These are phyloP conservation scores for Ctenosaura bakeri DNA, from an alignment of 2,797 vertebrate genomes.

Conservation along the genomic window DNA sequence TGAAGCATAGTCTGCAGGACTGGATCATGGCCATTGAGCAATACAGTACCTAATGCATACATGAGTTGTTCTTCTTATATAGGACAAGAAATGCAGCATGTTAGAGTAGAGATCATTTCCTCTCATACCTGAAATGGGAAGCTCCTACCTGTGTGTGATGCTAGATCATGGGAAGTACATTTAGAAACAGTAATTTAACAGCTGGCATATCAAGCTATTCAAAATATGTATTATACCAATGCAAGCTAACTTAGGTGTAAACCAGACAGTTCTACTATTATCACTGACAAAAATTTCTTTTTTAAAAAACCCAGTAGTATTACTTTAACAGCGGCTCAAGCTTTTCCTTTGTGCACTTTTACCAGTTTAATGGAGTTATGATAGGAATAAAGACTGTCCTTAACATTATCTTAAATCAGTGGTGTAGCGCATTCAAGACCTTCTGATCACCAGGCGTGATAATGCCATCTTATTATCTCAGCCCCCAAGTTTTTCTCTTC, in stretches of 20 bases:
- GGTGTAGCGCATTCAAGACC: neutral
- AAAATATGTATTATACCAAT: conserved; percentile 63
- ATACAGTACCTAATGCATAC: neutral
- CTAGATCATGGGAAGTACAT: neutral
- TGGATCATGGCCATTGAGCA: neutral
- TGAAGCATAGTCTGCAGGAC: neutral
- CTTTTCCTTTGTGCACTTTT: neutral
- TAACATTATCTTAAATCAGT: conserved; percentile 32
- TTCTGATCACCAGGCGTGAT: neutral
- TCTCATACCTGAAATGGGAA: neutral
- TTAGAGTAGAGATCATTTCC: neutral
- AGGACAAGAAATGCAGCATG: neutral
- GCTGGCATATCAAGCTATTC: conserved; percentile 66
- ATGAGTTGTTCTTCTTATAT: neutral
- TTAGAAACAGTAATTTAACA: conserved; percentile 33
- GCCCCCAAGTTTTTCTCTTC: neutral
- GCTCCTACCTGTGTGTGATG: neutral
- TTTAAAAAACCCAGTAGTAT: conserved; percentile 56
- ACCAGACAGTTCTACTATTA: conserved; percentile 23
- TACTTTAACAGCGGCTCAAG: conserved; percentile 43
- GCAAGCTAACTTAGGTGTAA: conserved; percentile 59
- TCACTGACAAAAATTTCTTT: neutral
- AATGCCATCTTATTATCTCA: neutral
- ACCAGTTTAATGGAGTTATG: neutral
- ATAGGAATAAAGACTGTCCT: conserved; percentile 12